Base-by-base conservation (phyloP, 2,797 vertebrate species). In the Pseudochromis fuscus region DNA sequence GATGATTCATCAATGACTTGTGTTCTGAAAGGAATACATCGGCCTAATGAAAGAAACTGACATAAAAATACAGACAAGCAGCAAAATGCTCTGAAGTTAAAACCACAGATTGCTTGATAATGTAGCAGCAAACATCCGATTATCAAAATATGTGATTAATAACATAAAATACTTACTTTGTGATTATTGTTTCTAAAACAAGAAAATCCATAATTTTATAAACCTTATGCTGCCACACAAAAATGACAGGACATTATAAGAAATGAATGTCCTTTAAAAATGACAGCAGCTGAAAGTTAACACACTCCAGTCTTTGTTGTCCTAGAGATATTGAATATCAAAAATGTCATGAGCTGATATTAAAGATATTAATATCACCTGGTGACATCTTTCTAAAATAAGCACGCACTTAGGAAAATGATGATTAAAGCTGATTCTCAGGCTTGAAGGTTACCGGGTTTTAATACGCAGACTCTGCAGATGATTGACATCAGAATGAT, bases 281-380 rank as follows among this genome's bases (percentile, higher is more conserved):
- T 53, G 57, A 63, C 57, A 64, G 65, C 40, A 31, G 66, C 72
- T 56, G 24, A 59, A 70, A 69, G 15, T 4, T 15, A 37, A 37
- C 13, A 1, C 27, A 13, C 13, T 15, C 2, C 6, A 40, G 56
- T 23, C 50, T 59, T 52, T 58, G 63, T 49, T 55, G 53, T 76
- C 45, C 67, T n/a, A 5, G 19, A 56, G 18, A 61, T 42, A 63
- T 2, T 67, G 30, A 52, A 68, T 12, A 68, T 57, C 53, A 38
- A 69, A 77, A 67, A 69, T 67, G 68, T 66, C 62, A 67, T 0
- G 2, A 58, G 55, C 23, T 52, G 44, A 75, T 72, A 58, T 74
- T 45, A 53, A 1, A 74, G 70, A 66, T 63, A 77, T 72, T 81
- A 72, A 75, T 69, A 78, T 69, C 59, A 62, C 33, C 55, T 61